Conservation (phyloP, 2,797 vertebrate genomes). For the Myripristis murdjan region DNA sequence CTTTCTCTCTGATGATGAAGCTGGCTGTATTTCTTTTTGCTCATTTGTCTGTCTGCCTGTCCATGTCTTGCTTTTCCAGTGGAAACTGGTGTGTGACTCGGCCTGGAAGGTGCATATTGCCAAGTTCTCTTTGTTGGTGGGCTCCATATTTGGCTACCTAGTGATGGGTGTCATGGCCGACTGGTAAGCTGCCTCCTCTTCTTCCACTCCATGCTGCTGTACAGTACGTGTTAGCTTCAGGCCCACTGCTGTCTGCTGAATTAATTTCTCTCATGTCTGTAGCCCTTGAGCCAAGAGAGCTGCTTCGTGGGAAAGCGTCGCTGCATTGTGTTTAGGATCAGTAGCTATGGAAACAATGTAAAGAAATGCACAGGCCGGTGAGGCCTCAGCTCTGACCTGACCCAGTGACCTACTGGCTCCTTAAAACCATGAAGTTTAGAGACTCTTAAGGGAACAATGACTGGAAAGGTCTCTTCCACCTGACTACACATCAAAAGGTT, state of each 20-base stretch:
- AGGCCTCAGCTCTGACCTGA: slow-evolving; percentile 54
- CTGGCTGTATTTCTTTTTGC: background rate
- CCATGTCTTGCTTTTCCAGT: slow-evolving; percentile 81
- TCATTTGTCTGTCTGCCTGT: background rate
- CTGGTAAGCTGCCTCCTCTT: slow-evolving; percentile 87
- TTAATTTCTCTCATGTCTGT: slow-evolving; percentile 20
- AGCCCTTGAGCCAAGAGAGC: slow-evolving; percentile 22
- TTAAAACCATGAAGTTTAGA: slow-evolving; percentile 31
- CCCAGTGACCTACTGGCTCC: slow-evolving; percentile 59
- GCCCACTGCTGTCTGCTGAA: background rate
- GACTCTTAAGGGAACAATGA: slow-evolving; percentile 39
- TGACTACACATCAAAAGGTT: slow-evolving; percentile 4
- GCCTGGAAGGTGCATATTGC: slow-evolving; percentile 98
- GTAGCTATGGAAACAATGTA: slow-evolving; percentile 68
- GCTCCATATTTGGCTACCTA: slow-evolving; percentile 97
- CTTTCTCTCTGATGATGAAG: background rate
- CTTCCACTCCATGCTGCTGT: slow-evolving; percentile 16
- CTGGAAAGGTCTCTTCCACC: slow-evolving; percentile 20
- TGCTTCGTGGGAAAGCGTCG: slow-evolving; percentile 62
- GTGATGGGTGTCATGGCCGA: slow-evolving; percentile 98
- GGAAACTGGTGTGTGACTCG: slow-evolving; percentile 96
- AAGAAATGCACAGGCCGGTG: slow-evolving; percentile 47
- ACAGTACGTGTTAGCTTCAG: slow-evolving; percentile 13
- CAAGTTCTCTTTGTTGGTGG: slow-evolving; percentile 96
- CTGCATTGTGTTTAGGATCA: slow-evolving; percentile 67